Conservation (phyloP, 2,113 vertebrate genomes). For the Zosterops japonicus region DNA sequence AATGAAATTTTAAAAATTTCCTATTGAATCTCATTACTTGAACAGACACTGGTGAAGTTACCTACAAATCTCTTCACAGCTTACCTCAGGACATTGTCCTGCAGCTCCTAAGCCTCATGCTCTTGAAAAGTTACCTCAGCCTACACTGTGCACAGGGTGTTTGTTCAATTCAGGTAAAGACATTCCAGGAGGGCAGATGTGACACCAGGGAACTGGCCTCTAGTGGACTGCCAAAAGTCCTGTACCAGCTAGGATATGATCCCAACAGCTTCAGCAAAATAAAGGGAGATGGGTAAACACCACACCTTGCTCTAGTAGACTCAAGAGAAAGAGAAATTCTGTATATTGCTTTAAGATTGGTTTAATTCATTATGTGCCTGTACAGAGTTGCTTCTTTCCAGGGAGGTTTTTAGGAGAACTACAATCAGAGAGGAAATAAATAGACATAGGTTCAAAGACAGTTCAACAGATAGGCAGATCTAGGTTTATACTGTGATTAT, state of each 20-base stretch:
- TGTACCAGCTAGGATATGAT: background rate
- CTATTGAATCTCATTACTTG: background rate
- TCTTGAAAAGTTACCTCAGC: background rate
- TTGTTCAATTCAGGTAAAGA: background rate
- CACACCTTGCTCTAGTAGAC: background rate
- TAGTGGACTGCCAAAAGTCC: background rate
- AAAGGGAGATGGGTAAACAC: background rate
- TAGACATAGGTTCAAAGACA: background rate
- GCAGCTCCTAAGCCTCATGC: background rate
- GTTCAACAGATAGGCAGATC: background rate
- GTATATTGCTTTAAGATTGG: background rate
- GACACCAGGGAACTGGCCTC: background rate
- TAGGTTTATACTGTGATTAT: background rate
- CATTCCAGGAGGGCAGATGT: background rate
- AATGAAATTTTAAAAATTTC: background rate
- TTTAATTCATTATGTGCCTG: background rate
- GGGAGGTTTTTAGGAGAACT: background rate
- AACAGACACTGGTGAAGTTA: background rate
- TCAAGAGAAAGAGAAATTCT: background rate
- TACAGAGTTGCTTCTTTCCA: background rate
- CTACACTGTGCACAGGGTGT: background rate
- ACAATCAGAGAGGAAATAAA: background rate
- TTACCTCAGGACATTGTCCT: background rate
- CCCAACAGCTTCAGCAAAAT: background rate
- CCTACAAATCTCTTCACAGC: background rate